A percentile compares a stretch with the other conserved stretches of the same genome.
Conservation (phyloP, 2,888 invertebrate genomes). For the Leucophenga montana region DNA sequence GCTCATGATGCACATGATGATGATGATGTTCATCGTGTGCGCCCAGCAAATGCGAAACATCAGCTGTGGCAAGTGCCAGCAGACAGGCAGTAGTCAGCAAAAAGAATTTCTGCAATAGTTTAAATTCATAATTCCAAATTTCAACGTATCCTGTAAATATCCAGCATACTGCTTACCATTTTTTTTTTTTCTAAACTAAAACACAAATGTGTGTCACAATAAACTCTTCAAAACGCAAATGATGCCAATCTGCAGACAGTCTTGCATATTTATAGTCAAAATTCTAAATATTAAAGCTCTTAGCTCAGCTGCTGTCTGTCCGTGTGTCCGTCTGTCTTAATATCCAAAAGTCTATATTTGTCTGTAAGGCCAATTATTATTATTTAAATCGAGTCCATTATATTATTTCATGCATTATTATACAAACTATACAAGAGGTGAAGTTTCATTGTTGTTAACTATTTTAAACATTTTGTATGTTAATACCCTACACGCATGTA, state of each 20-base stretch:
- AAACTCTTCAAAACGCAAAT: constrained; percentile 39
- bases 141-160: constrained; percentile 17
- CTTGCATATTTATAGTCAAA: constrained; percentile 61
- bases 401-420: constrained; percentile 30
- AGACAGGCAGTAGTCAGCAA: constrained; percentile 46
- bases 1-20: constrained; percentile 35
- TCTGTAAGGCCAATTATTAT: constrained; percentile 60
- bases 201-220: constrained; percentile 51
- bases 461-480: constrained; percentile 31
- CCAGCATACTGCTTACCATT: constrained; percentile 46
- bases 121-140: constrained; percentile 14
- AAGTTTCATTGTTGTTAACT: constrained; percentile 39
- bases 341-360: no score
- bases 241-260: constrained; percentile 46
- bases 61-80: constrained; percentile 51
- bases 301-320: neutral
- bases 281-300: constrained; percentile 49
- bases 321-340: neutral
- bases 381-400: constrained; percentile 58
- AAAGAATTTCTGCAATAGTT: constrained; percentile 51
- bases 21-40: constrained; percentile 40
- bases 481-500: neutral
- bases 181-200: constrained; percentile 43
- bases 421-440: constrained; percentile 40
- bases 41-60: constrained; percentile 61